Evolutionary conservation across 2,888 invertebrate species (phyloP).

Genomic region (Cataglyphis livida): DNA sequence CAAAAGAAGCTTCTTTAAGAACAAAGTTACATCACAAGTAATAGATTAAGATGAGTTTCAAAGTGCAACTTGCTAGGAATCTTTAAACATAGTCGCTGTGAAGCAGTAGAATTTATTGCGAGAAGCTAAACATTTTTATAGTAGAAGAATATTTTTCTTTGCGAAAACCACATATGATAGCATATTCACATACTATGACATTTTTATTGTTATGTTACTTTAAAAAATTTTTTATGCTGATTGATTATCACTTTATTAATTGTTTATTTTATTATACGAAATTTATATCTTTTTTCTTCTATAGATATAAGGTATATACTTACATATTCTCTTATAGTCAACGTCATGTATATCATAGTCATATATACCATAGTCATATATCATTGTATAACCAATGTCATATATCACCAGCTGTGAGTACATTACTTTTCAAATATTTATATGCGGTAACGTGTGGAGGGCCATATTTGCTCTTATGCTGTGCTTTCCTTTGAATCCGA

Average conservation of each 20-base stretch:
- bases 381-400: not conserved
- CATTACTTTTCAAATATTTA: slow-evolving; percentile 33
- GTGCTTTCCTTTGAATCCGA: slow-evolving; percentile 45
- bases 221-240: not conserved
- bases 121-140: not conserved
- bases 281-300: not conserved
- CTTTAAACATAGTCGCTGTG: not conserved
- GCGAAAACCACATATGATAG: not conserved
- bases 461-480: slow-evolving; percentile 28
- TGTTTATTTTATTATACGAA: not conserved
- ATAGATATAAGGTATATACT: not conserved
- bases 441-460: not conserved
- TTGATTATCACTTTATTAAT: not conserved
- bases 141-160: not conserved
- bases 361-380: not conserved
- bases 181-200: not conserved
- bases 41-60: slow-evolving; percentile 27
- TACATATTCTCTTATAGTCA: not conserved
- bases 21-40: slow-evolving; percentile 42
- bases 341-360: not conserved
- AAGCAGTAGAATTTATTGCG: slow-evolving; percentile 26
- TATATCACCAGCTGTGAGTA: not conserved
- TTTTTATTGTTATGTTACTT: not conserved
- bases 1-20: slow-evolving; percentile 39
- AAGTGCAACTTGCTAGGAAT: slow-evolving; percentile 11